These are phyloP conservation scores for Thymelicus sylvestris DNA, from an alignment of 2,888 invertebrate genomes.

Conservation along the genomic window DNA sequence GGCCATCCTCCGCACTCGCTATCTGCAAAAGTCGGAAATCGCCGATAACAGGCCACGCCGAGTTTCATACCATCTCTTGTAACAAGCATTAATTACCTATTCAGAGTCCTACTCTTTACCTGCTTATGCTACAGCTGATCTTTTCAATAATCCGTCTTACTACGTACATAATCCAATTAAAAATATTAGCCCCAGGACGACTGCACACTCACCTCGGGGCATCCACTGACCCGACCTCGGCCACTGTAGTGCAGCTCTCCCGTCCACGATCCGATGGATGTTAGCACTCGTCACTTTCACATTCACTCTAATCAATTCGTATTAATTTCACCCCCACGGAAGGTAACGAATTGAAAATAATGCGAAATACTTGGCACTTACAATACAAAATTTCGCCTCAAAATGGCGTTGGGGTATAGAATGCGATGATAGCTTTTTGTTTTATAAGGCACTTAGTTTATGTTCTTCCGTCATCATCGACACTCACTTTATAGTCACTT, in stretches of 20 bases:
- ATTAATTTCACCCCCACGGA: conserved; percentile 55
- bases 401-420: conserved; percentile 85
- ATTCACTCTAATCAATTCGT: conserved; percentile 57
- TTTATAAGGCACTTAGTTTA: conserved; percentile 75
- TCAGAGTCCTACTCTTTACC: neutral
- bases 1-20: conserved; percentile 80
- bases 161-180: conserved; percentile 70
- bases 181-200: conserved; percentile 64
- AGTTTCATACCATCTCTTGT: conserved; percentile 35
- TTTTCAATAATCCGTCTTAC: conserved; percentile 11
- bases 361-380: conserved; percentile 85
- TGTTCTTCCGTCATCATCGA: conserved; percentile 66
- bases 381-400: conserved; percentile 85
- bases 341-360: conserved; percentile 72
- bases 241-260: conserved; percentile 52
- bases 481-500: conserved; percentile 65
- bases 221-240: conserved; percentile 61
- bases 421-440: conserved; percentile 85
- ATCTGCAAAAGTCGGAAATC: conserved; percentile 82
- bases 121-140: conserved; percentile 40
- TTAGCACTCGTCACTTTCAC: conserved; percentile 52
- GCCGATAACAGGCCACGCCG: conserved; percentile 71
- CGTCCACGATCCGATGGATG: conserved; percentile 51
- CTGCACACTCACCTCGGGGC: conserved; percentile 72
- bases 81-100: conserved; percentile 22